Evolutionary conservation across 1,140 invertebrate genomes (phyloP).

Genomic region (Atopsyche davidsoni): DNA sequence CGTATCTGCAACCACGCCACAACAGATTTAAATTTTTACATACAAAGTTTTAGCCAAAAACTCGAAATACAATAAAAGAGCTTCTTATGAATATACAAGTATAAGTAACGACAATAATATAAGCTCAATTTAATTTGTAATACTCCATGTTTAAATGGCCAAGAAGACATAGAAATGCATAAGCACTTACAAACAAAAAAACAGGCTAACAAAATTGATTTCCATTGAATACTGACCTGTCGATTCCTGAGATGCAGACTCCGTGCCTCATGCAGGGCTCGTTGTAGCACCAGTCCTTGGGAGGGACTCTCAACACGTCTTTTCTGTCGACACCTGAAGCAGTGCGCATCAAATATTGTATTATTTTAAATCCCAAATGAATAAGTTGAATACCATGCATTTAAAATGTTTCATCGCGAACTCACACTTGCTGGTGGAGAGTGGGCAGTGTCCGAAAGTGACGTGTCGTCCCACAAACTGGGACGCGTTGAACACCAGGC

Average conservation of each 20-base stretch:
- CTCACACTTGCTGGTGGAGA: constrained; percentile 64
- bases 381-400: neutral
- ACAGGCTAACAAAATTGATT: neutral
- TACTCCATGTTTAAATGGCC: no score
- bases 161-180: no score
- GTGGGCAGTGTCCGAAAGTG: constrained; percentile 66
- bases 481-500: constrained; percentile 66
- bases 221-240: constrained; percentile 38
- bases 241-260: constrained; percentile 64
- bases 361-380: neutral
- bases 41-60: no score
- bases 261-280: constrained; percentile 78
- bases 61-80: no score
- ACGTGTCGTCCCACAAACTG: constrained; percentile 59
- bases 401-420: constrained; percentile 20
- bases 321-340: constrained; percentile 40
- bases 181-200: no score
- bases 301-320: constrained; percentile 48
- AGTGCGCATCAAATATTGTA: neutral
- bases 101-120: no score
- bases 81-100: no score
- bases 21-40: neutral
- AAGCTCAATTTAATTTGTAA: no score
- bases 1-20: constrained; percentile 49
- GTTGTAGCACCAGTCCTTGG: constrained; percentile 65